These are phyloP conservation scores for Iguana delicatissima DNA, from an alignment of 2,797 vertebrate genomes.

Conservation along the genomic window DNA sequence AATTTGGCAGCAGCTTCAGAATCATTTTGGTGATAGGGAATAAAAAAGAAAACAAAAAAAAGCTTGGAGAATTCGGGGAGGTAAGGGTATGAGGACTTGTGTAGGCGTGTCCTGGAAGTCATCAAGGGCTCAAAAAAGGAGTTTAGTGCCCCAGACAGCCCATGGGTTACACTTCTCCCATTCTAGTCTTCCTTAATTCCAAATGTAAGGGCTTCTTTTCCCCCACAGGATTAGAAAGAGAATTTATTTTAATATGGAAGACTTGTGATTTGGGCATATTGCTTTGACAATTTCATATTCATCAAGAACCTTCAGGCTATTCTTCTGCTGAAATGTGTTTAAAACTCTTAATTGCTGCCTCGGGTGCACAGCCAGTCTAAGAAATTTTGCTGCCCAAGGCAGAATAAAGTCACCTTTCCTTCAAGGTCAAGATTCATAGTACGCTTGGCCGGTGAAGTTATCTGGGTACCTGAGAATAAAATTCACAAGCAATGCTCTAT, in stretches of 20 bases:
- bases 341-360: constrained; percentile 30
- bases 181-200: background rate
- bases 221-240: background rate
- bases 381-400: background rate
- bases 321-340: background rate
- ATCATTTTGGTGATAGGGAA: too few relatives aligned
- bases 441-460: background rate
- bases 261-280: constrained; percentile 13
- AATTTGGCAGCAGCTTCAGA: too few relatives aligned
- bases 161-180: too few relatives aligned
- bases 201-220: background rate
- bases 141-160: too few relatives aligned
- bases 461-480: background rate
- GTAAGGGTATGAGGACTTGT: too few relatives aligned
- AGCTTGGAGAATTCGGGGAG: too few relatives aligned
- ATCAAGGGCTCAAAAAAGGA: too few relatives aligned
- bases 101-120: too few relatives aligned
- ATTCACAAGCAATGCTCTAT: background rate
- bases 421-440: background rate
- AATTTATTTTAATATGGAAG: constrained; percentile 15
- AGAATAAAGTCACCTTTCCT: background rate
- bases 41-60: too few relatives aligned
- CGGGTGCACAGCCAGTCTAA: too few relatives aligned
- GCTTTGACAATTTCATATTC: background rate
- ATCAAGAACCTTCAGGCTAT: constrained; percentile 15